phyloP scores from a whole-genome alignment of 2,888 invertebrate genomes.

The Ochropleura leucogaster region DNA sequence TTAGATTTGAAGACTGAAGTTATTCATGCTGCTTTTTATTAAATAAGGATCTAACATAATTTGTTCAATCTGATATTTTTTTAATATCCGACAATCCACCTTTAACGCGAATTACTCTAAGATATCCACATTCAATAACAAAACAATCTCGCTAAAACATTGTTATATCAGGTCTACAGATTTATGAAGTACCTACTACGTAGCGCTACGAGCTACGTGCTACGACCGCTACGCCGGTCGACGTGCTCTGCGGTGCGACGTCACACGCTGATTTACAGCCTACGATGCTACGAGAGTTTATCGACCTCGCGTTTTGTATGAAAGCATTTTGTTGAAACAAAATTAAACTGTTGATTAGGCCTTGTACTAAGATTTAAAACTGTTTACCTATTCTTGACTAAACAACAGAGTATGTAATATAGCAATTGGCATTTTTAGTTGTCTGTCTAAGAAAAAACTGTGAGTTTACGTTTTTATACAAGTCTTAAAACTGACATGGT shows the following conservation, averaged over 20 bases:
- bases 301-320: slow-evolving; percentile 65
- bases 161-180: slow-evolving; percentile 45
- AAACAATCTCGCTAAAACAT: slow-evolving; percentile 47
- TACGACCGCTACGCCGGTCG: slow-evolving; percentile 65
- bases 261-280: slow-evolving; percentile 77
- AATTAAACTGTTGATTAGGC: neutral
- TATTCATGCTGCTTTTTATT: neutral
- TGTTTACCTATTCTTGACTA: neutral
- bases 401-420: neutral
- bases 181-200: slow-evolving; percentile 59
- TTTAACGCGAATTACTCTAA: neutral
- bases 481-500: too few species aligned
- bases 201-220: slow-evolving; percentile 61
- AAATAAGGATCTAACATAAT: neutral
- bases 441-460: neutral
- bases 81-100: neutral
- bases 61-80: neutral
- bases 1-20: neutral
- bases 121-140: slow-evolving; percentile 36
- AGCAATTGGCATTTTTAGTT: neutral
- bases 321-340: slow-evolving; percentile 29
- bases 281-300: slow-evolving; percentile 71
- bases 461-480: neutral
- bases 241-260: slow-evolving; percentile 70
- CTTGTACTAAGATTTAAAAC: neutral